Conservation (phyloP, 2,797 vertebrate species). For the Brachyrhaphis roseni region DNA sequence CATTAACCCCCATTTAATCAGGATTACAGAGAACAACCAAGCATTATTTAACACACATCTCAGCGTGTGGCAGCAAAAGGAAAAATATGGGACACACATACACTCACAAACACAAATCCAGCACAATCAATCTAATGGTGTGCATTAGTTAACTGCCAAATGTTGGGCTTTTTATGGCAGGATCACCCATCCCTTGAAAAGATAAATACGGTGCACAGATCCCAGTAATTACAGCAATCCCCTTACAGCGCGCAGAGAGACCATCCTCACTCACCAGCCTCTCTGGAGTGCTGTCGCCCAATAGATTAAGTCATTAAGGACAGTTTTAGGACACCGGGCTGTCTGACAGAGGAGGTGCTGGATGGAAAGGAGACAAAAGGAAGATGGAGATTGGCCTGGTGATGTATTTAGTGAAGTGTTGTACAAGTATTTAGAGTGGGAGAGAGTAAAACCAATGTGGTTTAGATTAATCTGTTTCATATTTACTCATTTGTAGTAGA, state of each 20-base stretch:
- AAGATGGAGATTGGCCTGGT: constrained; percentile 38
- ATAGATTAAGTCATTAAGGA: constrained; percentile 79
- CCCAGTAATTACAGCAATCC: constrained; percentile 86
- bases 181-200: constrained; percentile 83
- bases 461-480: neutral
- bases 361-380: constrained; percentile 46
- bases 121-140: constrained; percentile 92
- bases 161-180: constrained; percentile 84
- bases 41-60: constrained; percentile 85
- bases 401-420: constrained; percentile 32
- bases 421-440: constrained; percentile 20
- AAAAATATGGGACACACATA: constrained; percentile 63
- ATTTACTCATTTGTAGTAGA: neutral
- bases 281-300: constrained; percentile 66
- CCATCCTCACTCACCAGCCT: constrained; percentile 62
- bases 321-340: constrained; percentile 69
- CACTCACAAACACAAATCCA: constrained; percentile 72
- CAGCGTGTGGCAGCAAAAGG: constrained; percentile 66
- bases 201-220: constrained; percentile 87
- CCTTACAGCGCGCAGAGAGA: constrained; percentile 73
- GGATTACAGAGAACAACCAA: constrained; percentile 82
- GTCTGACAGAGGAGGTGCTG: constrained; percentile 46
- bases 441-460: constrained; percentile 6
- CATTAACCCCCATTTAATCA: constrained; percentile 82
- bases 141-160: constrained; percentile 91